Evolutionary conservation across 2,113 vertebrate genomes (phyloP).

Genomic region (Daboia siamensis): DNA sequence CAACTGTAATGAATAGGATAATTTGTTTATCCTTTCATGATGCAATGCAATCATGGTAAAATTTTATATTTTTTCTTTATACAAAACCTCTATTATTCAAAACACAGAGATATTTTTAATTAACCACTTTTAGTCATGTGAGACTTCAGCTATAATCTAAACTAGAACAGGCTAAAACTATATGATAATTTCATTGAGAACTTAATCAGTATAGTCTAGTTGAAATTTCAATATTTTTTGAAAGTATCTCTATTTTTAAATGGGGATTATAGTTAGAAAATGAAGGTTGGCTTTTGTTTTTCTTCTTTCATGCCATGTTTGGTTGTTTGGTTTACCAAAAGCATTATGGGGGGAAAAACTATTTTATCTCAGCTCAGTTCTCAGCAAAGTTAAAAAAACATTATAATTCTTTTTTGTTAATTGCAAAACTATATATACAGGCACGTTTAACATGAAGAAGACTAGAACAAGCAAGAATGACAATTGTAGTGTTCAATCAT

Average conservation of each 20-base stretch:
- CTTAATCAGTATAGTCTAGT: not conserved
- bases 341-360: not conserved
- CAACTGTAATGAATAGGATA: not conserved
- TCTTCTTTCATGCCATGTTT: not conserved
- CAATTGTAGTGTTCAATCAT: slow-evolving; percentile 23
- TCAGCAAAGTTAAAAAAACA: not conserved
- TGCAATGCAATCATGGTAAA: not conserved
- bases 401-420: slow-evolving; percentile 24
- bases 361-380: not conserved
- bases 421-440: slow-evolving; percentile 22
- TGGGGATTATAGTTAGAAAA: not conserved
- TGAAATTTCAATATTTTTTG: not conserved
- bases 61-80: not conserved
- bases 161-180: not conserved
- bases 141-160: not conserved
- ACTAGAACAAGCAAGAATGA: not conserved
- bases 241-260: not conserved
- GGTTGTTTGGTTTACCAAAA: not conserved
- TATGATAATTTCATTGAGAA: not conserved
- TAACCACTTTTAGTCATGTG: not conserved
- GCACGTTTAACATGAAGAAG: slow-evolving; percentile 25
- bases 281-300: slow-evolving; percentile 6
- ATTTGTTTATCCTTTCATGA: not conserved
- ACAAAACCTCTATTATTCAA: not conserved
- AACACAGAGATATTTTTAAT: not conserved